Base-by-base conservation (phyloP, 1,140 invertebrate species). In the Schlechtendalia chinensis region DNA sequence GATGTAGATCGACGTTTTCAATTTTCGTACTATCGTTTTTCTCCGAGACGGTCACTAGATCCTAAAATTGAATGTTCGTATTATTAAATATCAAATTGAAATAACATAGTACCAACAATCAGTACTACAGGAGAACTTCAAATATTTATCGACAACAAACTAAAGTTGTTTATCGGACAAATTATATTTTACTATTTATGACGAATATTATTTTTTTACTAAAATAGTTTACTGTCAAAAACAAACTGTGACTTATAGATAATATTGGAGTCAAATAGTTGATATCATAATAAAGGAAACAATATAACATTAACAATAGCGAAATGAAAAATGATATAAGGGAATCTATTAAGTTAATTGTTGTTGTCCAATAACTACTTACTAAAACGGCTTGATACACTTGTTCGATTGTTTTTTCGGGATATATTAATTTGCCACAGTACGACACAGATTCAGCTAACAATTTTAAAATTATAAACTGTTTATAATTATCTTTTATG, bases 401-500 rank as follows among this genome's bases (percentile, higher is more conserved):
- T 67, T 90, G 88, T 83, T 92, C 89, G 71, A 96, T 89, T 87
- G 93, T 91, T 71, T 90, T 88, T 82, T 91, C 89, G 39, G 91
- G 87, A 84, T 93, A 91, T 39, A 94, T 92, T 61, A 95, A 85
- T 80, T 90, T 89, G 63, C 92, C 92, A 87, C 89, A 91, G 88
- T 91, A 90, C 83, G 91, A 88, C 81, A 90, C 90, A 74, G 97
- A 89, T 87, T 98, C 95, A 29, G 96, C 94, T 84, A 97, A 90
- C 47, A 94, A 88, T 86, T 96, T 95, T 29, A 98, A 87, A 79
- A 97, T 85, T 84, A 96, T 93, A 61, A 96, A 86, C 82, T 89
- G 89, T 54, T 90, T 90, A 84, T 91, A 90, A 50, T 89, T 88
- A 82, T 90, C 85, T 79, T 83, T 82, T 27, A 83, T 83, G 77